Evolutionary conservation across 2,113 vertebrate genomes (phyloP), one percentile per base, ranked within the genome.

Genomic region (Promerops cafer): DNA sequence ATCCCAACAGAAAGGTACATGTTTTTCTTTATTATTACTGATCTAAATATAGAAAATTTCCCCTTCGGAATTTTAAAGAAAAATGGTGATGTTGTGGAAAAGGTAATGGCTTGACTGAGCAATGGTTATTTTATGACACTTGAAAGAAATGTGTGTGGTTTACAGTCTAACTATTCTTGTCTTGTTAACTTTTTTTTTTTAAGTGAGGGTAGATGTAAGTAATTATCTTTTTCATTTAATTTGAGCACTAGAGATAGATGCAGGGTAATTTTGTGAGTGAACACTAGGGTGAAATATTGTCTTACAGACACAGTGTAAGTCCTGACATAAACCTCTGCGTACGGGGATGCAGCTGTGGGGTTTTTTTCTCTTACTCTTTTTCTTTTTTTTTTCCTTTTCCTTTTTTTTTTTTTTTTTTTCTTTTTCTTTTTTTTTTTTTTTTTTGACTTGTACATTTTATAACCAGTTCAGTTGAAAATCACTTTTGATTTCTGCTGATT

Each of bases 1-100:
- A 99, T 99, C 99, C 99, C 99, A 99, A 99, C 99, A 99, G 99
- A 99, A 99, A 99, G 99, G 99, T 99, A 99, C 99, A 99, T 99
- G 99, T 99, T 99, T 99, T 99, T 98, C 98, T 98, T 99, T 99
- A 99, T 99, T 99, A 98, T 98, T 98, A 99, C 99, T 99, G 98
- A 99, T 99, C 98, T 99, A 98, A 99, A 99, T 99, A 98, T 98
- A 99, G 99, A 99, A 98, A 98, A 98, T 98, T 98, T 99, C 99
- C 99, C 99, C 98, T 99, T 98, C 97, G 98, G 98, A 99, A 98
- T 98, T 98, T 96, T 96, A 97, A 98, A 97, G 96, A 97, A 95
- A 98, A 98, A 98, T 97, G 97, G 80, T 98, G 96, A 97, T 98
- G 98, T 98, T 98, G 97, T 98, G 98, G 98, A 97, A 98, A 97